phyloP scores from a whole-genome alignment of 2,113 vertebrate species.

The Naja naja region DNA sequence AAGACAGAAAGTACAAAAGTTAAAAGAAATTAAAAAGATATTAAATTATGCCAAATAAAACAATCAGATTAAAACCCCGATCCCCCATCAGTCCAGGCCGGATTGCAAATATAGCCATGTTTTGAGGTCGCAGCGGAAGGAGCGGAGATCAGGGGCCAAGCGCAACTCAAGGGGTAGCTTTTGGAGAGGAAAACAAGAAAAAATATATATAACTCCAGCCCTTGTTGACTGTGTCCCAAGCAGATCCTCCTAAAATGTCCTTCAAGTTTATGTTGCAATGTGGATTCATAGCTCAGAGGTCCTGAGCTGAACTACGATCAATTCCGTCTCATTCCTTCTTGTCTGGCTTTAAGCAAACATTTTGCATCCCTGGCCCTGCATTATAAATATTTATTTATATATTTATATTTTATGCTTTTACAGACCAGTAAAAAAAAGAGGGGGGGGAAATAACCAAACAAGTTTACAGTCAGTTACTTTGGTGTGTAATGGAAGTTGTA shows the following conservation, averaged over 20 bases:
- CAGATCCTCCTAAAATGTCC: background rate
- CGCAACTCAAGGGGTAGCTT: too few species aligned
- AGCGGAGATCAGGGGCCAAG: too few species aligned
- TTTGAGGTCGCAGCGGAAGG: too few species aligned
- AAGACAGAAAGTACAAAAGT: too few species aligned
- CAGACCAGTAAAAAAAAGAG: conserved; percentile 49
- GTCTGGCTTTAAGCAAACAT: conserved; percentile 17
- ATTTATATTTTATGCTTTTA: conserved; percentile 65
- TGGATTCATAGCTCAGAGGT: conserved; percentile 35
- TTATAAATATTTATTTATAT: conserved; percentile 69
- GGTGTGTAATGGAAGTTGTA: conserved; percentile 58
- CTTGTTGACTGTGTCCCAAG: too few species aligned
- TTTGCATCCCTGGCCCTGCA: conserved; percentile 52
- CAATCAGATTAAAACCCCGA: too few species aligned
- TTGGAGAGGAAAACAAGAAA: too few species aligned
- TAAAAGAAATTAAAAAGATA: too few species aligned
- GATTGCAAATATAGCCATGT: too few species aligned
- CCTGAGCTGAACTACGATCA: conserved; percentile 38
- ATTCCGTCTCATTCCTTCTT: conserved; percentile 36
- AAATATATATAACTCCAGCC: too few species aligned
- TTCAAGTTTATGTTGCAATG: background rate
- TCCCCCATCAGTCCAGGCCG: too few species aligned
- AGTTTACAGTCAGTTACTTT: conserved; percentile 64
- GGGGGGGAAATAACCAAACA: conserved; percentile 51
- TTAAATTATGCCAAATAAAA: too few species aligned